Base-by-base conservation (phyloP, 2,888 invertebrate genomes). In the Serripes groenlandicus region DNA sequence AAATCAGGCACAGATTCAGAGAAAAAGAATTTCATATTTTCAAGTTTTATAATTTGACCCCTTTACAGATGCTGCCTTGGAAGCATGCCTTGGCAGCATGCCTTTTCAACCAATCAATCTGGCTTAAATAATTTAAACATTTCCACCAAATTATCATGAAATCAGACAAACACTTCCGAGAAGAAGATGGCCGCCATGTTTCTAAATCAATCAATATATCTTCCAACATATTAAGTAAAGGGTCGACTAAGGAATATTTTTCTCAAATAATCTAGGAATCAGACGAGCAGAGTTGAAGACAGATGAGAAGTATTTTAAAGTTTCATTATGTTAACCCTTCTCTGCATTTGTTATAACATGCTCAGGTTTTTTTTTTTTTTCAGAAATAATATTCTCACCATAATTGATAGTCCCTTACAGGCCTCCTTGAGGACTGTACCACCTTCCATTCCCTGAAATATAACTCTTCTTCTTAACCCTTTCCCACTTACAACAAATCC, bases 371-470 rank as follows among this genome's bases (percentile, higher is more conserved):
- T 11, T 23, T 56, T 56, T 56, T 56, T 11, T 56, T 11, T 23
- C n/a, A 18, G 15, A 56, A 11, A 18, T 18, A 11, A 56, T 56
- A 7, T 11, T 56, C 85, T 75, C 81, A 91, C 91, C 88, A 91
- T 87, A 21, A 91, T 86, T 72, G 78, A 84, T 34, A 90, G 64
- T 66, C 90, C 91, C 69, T 85, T 77, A 5, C 88, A 62, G 23
- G 88, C 88, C 62, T 90, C 90, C 70, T 79, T 66, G n/a, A 89
- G 18, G 11, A 87, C 85, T 37, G 83, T 56, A 23, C 86, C 74
- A 49, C 76, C 75, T 68, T 90, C 80, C 26, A 83, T 81, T 35
- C 81, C 69, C 90, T 90, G 77, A 15, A 82, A 84, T 28, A 70
- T 26, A 70, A 72, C 4, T 70, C 5, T 23, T 73, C 34, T 18